Conservation (phyloP, 2,113 vertebrate genomes). For the Xiphorhynchus elegans region DNA sequence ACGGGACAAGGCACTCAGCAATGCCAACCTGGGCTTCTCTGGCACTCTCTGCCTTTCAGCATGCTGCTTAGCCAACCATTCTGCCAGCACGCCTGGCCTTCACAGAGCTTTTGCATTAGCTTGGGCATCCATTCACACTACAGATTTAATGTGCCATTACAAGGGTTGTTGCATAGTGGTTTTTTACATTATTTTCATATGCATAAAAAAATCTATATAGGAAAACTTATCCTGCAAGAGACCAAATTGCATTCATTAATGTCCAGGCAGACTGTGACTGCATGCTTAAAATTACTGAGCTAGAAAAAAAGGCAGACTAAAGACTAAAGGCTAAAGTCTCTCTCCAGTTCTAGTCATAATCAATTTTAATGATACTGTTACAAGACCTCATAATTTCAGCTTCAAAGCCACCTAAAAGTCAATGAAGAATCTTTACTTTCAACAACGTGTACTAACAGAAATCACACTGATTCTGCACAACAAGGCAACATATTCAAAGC, state of each 20-base stretch:
- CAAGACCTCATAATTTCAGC: neutral
- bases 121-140: neutral
- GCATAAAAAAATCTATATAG: neutral
- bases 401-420: neutral
- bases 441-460: neutral
- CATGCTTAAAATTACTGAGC: neutral
- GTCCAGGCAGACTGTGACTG: neutral
- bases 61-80: neutral
- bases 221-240: neutral
- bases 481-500: neutral
- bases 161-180: neutral
- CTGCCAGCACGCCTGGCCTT: neutral
- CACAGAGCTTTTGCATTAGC: neutral
- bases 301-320: neutral
- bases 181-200: neutral
- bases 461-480: neutral
- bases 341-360: neutral
- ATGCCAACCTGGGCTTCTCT: neutral
- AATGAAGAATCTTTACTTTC: neutral
- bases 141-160: neutral
- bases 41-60: neutral
- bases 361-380: neutral
- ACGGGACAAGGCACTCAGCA: rapidly evolving
- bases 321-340: neutral
- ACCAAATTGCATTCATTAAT: neutral